Percentiles rank a stretch among this genome's conserved stretches.
phyloP scores from a whole-genome alignment of 2,113 vertebrate genomes.

The Puntigrus tetrazona region DNA sequence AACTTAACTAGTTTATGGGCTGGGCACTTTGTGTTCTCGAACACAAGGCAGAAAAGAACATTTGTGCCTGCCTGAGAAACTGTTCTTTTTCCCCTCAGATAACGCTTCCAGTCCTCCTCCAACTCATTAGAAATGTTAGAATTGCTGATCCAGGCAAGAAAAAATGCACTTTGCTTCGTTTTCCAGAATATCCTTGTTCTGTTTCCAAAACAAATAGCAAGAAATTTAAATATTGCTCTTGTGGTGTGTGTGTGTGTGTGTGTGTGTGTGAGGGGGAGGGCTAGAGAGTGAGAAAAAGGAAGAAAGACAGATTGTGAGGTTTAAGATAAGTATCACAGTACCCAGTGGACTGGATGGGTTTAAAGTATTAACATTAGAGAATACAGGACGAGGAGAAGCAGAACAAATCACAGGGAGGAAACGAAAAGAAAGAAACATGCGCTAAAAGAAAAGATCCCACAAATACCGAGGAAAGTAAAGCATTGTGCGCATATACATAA shows the following conservation, averaged over 20 bases:
- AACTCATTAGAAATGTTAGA: conserved; percentile 76
- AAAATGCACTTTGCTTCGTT: conserved; percentile 71
- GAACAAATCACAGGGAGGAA: conserved; percentile 56
- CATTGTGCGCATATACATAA: neutral
- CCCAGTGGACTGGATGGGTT: conserved; percentile 44
- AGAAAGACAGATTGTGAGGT: conserved; percentile 57
- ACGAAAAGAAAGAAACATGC: neutral
- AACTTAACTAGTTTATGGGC: neutral
- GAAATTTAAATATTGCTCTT: conserved; percentile 74
- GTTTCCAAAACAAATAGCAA: conserved; percentile 78
- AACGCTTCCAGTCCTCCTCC: conserved; percentile 62
- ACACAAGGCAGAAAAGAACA: conserved; percentile 5
- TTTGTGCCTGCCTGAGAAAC: conserved; percentile 57
- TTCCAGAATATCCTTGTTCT: conserved; percentile 78
- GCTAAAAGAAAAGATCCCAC: neutral
- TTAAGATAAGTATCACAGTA: conserved; percentile 65
- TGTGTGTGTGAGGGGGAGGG: conserved; percentile 1
- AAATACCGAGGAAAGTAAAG: neutral
- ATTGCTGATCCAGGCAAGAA: conserved; percentile 77
- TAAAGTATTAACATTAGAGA: conserved; percentile 37
- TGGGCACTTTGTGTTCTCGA: conserved; percentile 24
- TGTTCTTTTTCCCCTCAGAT: conserved; percentile 60
- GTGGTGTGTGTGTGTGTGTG: conserved; percentile 53
- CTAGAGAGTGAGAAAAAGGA: conserved; percentile 23
- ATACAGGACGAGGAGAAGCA: conserved; percentile 1